phyloP scores from a whole-genome alignment of 2,797 vertebrate species.

The Sebastes baramenuke region DNA sequence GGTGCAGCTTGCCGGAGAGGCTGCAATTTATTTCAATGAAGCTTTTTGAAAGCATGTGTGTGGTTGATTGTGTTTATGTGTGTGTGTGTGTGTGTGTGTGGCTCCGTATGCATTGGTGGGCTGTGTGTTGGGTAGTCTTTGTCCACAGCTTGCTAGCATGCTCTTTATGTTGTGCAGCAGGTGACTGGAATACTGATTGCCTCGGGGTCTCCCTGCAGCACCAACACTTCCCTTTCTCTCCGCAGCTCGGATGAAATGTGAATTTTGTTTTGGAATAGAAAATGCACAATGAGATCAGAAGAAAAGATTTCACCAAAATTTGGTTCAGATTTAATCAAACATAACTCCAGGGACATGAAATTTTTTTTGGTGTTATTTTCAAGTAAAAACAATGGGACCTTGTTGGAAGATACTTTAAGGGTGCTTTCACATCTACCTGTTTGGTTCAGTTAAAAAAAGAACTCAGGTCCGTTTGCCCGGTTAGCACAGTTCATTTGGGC shows the following conservation, averaged over 20 bases:
- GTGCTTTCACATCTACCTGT: not conserved
- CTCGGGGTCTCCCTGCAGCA: slow-evolving; percentile 48
- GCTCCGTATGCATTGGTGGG: slow-evolving; percentile 30
- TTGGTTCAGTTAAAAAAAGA: not conserved
- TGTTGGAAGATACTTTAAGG: not conserved
- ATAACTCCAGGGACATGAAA: not conserved
- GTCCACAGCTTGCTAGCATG: slow-evolving; percentile 60
- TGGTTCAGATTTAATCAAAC: not conserved
- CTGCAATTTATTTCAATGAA: slow-evolving; percentile 78
- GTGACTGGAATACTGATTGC: slow-evolving; percentile 80
- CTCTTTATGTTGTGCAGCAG: slow-evolving; percentile 69
- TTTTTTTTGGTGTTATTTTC: not conserved
- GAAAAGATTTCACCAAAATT: not conserved
- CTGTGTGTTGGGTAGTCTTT: slow-evolving; percentile 49
- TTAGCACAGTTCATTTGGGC: not conserved
- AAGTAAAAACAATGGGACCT: not conserved
- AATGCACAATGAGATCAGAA: not conserved
- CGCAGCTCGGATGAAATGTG: slow-evolving; percentile 7
- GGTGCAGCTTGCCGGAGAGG: slow-evolving; percentile 67
- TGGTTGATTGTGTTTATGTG: slow-evolving; percentile 12
- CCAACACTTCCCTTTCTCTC: slow-evolving; percentile 12
- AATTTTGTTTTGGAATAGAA: slow-evolving; percentile 8
- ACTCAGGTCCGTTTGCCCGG: not conserved
- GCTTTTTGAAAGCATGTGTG: slow-evolving; percentile 51
- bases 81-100: slow-evolving; percentile 12